Conservation (phyloP, 2,888 invertebrate species). For the Tupiocoris notatus region DNA sequence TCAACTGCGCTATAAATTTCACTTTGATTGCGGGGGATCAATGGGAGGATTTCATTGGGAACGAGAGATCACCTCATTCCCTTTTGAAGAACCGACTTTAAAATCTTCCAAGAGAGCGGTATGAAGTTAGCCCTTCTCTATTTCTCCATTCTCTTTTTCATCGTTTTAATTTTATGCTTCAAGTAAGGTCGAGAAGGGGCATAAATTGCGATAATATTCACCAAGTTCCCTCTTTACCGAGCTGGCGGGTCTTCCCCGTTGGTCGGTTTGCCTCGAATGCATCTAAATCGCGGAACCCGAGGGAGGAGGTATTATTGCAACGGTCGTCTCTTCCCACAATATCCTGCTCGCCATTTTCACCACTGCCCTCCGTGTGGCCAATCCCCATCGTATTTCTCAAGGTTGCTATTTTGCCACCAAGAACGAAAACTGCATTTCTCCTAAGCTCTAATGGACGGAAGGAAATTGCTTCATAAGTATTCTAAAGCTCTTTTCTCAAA, state of each 20-base stretch:
- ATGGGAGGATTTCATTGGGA: too few relatives aligned
- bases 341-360: too few relatives aligned
- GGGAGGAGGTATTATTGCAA: not conserved
- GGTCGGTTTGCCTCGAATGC: not conserved
- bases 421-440: slow-evolving; percentile 22
- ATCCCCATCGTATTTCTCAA: not conserved
- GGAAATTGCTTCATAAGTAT: slow-evolving; percentile 37
- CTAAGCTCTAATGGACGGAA: slow-evolving; percentile 16
- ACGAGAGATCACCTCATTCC: too few relatives aligned
- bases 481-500: slow-evolving; percentile 3
- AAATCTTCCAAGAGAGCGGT: too few relatives aligned
- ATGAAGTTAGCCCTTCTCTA: not conserved
- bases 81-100: too few relatives aligned
- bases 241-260: not conserved
- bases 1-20: too few relatives aligned
- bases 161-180: not conserved
- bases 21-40: too few relatives aligned
- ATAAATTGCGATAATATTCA: not conserved
- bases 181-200: not conserved
- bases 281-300: not conserved
- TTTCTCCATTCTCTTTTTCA: not conserved
- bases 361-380: not conserved
- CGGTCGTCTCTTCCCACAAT: not conserved
- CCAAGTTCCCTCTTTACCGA: not conserved
- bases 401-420: not conserved